A percentile compares a stretch with the other conserved stretches of the same genome.
Evolutionary conservation across 2,113 vertebrate species (phyloP).

Genomic region (Lonchura striata): DNA sequence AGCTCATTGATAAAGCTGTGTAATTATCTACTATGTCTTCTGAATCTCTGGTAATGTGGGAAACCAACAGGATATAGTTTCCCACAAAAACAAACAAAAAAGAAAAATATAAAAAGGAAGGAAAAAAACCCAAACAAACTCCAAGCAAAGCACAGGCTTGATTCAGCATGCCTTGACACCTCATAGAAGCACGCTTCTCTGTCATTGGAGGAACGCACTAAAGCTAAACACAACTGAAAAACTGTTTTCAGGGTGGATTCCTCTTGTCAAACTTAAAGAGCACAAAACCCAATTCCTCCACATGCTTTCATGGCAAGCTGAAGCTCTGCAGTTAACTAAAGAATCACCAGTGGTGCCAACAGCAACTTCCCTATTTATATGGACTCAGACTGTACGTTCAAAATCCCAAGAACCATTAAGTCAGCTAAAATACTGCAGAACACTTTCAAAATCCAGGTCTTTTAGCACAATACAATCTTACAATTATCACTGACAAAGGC

Average conservation of each 20-base stretch:
- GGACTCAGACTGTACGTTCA: rapidly evolving
- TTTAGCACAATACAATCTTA: background rate
- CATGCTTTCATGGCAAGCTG: background rate
- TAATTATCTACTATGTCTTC: background rate
- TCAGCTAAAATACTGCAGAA: background rate
- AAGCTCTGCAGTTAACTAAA: background rate
- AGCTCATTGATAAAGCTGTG: background rate
- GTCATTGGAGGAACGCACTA: background rate
- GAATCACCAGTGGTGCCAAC: background rate
- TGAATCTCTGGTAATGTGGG: background rate
- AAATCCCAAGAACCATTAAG: background rate
- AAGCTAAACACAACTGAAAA: background rate
- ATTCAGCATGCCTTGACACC: background rate
- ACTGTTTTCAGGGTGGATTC: background rate
- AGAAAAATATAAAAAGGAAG: background rate
- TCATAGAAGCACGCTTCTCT: background rate
- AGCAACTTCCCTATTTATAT: background rate
- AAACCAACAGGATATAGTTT: background rate
- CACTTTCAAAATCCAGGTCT: background rate
- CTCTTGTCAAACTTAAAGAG: background rate
- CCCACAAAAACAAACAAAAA: background rate
- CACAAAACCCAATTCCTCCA: background rate
- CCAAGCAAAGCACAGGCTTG: background rate
- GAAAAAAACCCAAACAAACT: background rate
- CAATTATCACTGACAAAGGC: background rate